phyloP scores from a whole-genome alignment of 1,140 invertebrate genomes.

The Reticulitermes speratus region DNA sequence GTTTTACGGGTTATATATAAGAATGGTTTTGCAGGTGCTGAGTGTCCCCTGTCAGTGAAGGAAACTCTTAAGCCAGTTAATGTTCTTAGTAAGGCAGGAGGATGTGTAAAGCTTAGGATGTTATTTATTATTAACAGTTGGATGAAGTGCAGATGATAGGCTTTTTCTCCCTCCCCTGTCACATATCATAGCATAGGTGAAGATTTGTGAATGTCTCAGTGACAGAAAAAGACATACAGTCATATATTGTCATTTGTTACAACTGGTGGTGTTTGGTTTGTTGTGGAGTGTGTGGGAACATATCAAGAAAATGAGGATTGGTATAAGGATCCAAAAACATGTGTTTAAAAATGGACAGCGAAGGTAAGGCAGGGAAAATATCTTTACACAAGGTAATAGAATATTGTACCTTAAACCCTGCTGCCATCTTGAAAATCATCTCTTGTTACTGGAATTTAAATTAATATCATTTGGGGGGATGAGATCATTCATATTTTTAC shows the following conservation, averaged over 20 bases:
- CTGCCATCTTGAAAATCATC: not conserved
- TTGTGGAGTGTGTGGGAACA: conserved; percentile 7
- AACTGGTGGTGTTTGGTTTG: conserved; percentile 13
- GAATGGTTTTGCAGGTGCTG: not conserved
- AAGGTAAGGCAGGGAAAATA: not conserved
- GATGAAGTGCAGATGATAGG: not conserved
- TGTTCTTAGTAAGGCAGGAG: not conserved
- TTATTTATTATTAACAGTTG: conserved; percentile 12
- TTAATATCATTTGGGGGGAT: not conserved
- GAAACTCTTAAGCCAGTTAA: not conserved
- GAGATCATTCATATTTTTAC: not conserved
- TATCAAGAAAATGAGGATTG: not conserved
- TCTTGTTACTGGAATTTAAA: not conserved
- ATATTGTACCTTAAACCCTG: not conserved
- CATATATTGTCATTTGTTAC: not conserved
- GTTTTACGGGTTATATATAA: not conserved
- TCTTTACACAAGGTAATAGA: not conserved
- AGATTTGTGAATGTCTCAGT: not conserved
- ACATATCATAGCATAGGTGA: not conserved
- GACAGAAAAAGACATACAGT: not conserved
- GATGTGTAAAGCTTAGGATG: not conserved
- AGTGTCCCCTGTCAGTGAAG: not conserved
- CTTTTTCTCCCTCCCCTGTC: not conserved
- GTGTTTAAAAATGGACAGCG: not conserved
- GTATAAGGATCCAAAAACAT: not conserved